Evolutionary conservation across 1,140 invertebrate species (phyloP).

Genomic region (Pygmarrhopalites habei): DNA sequence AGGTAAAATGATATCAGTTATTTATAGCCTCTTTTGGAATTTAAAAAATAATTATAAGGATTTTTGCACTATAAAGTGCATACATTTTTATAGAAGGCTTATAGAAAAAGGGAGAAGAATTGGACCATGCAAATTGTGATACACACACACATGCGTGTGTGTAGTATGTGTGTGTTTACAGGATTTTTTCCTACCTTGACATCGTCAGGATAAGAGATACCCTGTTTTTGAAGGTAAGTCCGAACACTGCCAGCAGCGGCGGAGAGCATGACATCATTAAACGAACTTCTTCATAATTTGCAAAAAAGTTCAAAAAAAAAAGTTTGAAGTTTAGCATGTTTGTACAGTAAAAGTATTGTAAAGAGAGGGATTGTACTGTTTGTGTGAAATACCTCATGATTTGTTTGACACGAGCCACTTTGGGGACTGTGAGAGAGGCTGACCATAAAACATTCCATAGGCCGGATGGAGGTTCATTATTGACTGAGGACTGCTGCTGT

Average conservation of each 20-base stretch:
- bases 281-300: too few relatives aligned
- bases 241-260: conserved; percentile 49
- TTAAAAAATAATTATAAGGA: too few relatives aligned
- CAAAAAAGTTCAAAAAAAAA: too few relatives aligned
- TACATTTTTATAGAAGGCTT: too few relatives aligned
- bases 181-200: conserved; percentile 44
- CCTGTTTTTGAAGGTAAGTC: conserved; percentile 47
- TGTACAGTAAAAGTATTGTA: not conserved
- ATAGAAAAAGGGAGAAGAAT: not conserved
- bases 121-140: too few relatives aligned
- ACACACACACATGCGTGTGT: too few relatives aligned
- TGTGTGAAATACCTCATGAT: too few relatives aligned
- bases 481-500: too few relatives aligned
- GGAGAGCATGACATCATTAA: conserved; percentile 52
- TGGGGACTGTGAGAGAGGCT: conserved; percentile 44
- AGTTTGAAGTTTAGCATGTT: too few relatives aligned
- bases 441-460: conserved; percentile 47
- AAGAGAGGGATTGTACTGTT: conserved; percentile 43
- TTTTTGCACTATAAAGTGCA: too few relatives aligned
- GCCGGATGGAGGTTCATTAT: not conserved
- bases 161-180: not conserved
- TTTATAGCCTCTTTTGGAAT: too few relatives aligned
- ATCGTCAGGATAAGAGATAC: conserved; percentile 48
- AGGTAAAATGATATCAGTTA: too few relatives aligned
- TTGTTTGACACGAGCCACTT: conserved; percentile 43